Conservation (phyloP, 2,797 vertebrate species). For the Thamnophis elegans region DNA sequence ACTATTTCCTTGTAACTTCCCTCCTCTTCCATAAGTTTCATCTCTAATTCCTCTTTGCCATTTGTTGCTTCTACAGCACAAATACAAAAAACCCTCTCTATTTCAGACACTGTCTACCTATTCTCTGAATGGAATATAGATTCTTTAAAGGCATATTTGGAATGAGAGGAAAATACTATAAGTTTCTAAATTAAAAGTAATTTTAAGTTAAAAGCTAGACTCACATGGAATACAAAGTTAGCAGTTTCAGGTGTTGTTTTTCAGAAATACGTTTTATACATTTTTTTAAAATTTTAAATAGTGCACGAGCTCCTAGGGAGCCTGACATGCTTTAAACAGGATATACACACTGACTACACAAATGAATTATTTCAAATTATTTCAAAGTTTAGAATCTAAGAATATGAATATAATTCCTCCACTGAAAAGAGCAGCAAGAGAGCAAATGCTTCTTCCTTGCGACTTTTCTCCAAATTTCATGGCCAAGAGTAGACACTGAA, state of each 20-base stretch:
- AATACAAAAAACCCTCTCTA: not conserved
- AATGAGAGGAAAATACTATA: not conserved
- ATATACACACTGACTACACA: not conserved
- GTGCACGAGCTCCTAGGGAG: constrained; percentile 3
- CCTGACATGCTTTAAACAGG: constrained; percentile 14
- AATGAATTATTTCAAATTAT: constrained; percentile 26
- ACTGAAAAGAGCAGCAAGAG: not conserved
- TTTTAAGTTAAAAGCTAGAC: not conserved
- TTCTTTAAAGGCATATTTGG: not conserved
- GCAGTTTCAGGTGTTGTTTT: too few relatives aligned
- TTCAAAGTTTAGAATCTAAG: not conserved
- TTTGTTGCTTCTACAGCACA: not conserved
- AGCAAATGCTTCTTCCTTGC: not conserved
- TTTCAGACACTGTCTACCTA: not conserved
- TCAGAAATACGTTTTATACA: not conserved
- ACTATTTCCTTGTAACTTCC: not conserved
- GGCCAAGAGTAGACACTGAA: not conserved
- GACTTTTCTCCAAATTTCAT: not conserved
- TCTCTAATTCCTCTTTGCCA: not conserved
- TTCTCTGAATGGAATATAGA: not conserved
- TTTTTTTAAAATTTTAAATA: not conserved
- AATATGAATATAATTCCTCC: not conserved
- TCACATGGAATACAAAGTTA: not conserved
- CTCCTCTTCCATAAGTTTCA: not conserved
- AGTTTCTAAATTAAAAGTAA: not conserved